Base-by-base conservation (phyloP, 2,113 vertebrate species). In the Chamaea fasciata region DNA sequence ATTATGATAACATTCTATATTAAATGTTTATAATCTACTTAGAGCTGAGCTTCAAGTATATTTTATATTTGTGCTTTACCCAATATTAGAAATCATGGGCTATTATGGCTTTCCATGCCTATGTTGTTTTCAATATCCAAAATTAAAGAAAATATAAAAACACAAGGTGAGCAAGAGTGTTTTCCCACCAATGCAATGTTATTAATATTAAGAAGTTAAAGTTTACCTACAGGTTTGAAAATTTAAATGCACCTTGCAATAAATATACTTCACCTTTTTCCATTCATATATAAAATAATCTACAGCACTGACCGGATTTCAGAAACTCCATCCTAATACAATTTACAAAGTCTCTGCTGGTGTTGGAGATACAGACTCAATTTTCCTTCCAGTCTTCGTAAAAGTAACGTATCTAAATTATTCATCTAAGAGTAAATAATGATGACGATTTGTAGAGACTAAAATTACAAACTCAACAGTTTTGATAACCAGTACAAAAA, bases 21-120 rank as follows among this genome's bases (percentile, higher is more conserved):
- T 99, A 99, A 99, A 99, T 99, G 99, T 99, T 99, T 98, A 98
- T 99, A 99, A 99, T 99, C 99, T 99, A 98, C 99, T 99, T 99
- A 99, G 97, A 98, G 98, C 96, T 98, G 97, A 98, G 98, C 98
- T 99, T 99, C 98, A 98, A 99, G 98, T 99, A 98, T 98, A 99
- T 99, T 99, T 98, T 98, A 98, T 99, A 99, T 99, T 99, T 99
- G 98, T 98, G 98, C 98, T 98, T 98, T 96, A 90, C 97, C 98
- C 97, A 98, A 97, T 98, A 98, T 97, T 97, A 97, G 96, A 97
- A 98, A 96, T 96, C 96, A 92, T 83, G 90, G 95, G 95, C 95
- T 97, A 97, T 97, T 97, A 97, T 57, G 14, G 90, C 94, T 95
- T 97, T 95, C 86, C 94, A 85, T 97, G 88, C 77, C 46, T 90